Percentiles rank a stretch among this genome's conserved stretches.
Conservation (phyloP, 2,797 vertebrate species). For the Pipistrellus kuhlii region DNA sequence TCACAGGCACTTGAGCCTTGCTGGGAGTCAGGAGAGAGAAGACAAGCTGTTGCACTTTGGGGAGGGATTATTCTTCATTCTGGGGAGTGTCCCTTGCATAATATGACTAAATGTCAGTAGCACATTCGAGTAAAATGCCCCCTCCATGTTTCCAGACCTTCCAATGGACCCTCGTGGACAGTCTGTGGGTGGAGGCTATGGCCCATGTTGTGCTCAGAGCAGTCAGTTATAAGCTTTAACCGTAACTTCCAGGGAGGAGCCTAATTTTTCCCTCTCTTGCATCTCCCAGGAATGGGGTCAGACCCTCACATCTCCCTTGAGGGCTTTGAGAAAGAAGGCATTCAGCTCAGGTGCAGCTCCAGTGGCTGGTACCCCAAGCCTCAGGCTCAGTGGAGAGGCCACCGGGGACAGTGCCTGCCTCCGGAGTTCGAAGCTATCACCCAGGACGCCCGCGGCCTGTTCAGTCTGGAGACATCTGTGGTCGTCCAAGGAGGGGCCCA, state of each 20-base stretch:
- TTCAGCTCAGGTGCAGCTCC: constrained; percentile 75
- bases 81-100: not conserved
- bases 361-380: constrained; percentile 81
- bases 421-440: constrained; percentile 64
- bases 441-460: constrained; percentile 62
- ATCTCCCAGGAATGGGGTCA: constrained; percentile 72
- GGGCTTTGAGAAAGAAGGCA: constrained; percentile 71
- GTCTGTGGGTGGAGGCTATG: no score
- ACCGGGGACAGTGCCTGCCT: constrained; percentile 67
- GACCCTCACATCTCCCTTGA: constrained; percentile 76
- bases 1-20: not conserved
- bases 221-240: not conserved
- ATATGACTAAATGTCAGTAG: constrained; percentile 11
- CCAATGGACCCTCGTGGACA: not conserved
- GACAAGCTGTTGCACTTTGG: not conserved
- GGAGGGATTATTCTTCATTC: not conserved
- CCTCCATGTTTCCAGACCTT: not conserved
- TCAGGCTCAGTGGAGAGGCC: constrained; percentile 70
- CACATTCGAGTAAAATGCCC: not conserved
- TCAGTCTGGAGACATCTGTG: constrained; percentile 75
- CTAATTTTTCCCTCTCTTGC: not conserved
- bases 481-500: not conserved
- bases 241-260: not conserved
- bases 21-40: not conserved
- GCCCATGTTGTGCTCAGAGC: not conserved